Percentiles rank a stretch among this genome's conserved stretches.
Evolutionary conservation across 2,888 invertebrate genomes (phyloP).

Genomic region (Encarsia formosa): DNA sequence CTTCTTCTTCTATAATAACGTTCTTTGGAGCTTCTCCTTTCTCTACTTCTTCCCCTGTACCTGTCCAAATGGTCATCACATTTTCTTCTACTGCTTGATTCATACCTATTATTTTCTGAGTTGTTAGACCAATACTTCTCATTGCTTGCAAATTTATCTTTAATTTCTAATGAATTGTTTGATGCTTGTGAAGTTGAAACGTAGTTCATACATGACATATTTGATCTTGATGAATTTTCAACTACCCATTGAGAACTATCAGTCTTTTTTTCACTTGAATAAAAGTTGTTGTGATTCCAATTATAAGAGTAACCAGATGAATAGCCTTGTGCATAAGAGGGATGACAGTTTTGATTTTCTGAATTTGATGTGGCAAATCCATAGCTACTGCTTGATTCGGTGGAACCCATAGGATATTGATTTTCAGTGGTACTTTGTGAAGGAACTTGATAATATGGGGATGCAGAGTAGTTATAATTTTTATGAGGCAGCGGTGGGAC

Average conservation of each 20-base stretch:
- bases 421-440: slow-evolving; percentile 1
- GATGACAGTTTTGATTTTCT: slow-evolving; percentile 28
- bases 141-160: slow-evolving; percentile 14
- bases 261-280: slow-evolving; percentile 19
- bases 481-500: slow-evolving; percentile 8
- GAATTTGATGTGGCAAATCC: slow-evolving; percentile 2
- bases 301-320: slow-evolving; percentile 33
- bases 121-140: slow-evolving; percentile 35
- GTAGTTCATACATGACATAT: slow-evolving; percentile 9
- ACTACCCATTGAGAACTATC: slow-evolving; percentile 18
- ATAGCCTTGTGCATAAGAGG: slow-evolving; percentile 29
- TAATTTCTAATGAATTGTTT: slow-evolving; percentile 21
- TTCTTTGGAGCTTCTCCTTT: slow-evolving; percentile 25
- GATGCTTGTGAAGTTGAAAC: slow-evolving; percentile 17
- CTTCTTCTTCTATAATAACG: slow-evolving; percentile 20
- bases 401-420: slow-evolving; percentile 3
- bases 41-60: slow-evolving; percentile 30
- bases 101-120: slow-evolving; percentile 32
- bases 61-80: slow-evolving; percentile 22
- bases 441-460: slow-evolving; percentile 16
- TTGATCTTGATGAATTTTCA: slow-evolving; percentile 15
- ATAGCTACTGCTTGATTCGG: slow-evolving; percentile 6
- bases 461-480: slow-evolving; percentile 16
- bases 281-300: slow-evolving; percentile 12
- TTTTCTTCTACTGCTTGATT: slow-evolving; percentile 27